Evolutionary conservation across 2,797 vertebrate species (phyloP).

Genomic region (Thunnus albacares): DNA sequence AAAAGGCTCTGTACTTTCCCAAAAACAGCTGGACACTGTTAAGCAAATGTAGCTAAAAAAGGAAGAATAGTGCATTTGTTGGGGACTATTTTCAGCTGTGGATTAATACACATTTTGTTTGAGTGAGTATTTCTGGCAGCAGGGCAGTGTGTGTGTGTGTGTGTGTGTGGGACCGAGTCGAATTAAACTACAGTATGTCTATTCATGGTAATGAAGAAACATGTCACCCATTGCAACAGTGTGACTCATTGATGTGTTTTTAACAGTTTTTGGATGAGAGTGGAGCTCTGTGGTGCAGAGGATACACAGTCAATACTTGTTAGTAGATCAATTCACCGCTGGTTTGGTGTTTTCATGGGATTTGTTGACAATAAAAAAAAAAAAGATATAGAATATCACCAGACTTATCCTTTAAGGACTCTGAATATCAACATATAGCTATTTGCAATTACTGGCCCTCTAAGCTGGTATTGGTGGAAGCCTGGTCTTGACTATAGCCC

Average conservation of each 20-base stretch:
- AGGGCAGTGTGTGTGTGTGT: neutral
- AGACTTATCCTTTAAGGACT: neutral
- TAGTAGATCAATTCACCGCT: neutral
- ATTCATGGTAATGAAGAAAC: neutral
- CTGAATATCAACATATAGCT: slow-evolving; percentile 19
- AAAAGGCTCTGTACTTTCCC: too few species aligned
- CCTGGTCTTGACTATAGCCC: slow-evolving; percentile 35
- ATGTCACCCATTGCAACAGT: neutral
- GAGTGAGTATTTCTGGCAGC: neutral
- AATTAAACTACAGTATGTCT: neutral
- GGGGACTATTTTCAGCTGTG: too few species aligned
- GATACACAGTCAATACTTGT: neutral
- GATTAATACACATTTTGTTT: slow-evolving; percentile 3
- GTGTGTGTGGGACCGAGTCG: neutral
- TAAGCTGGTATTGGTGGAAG: slow-evolving; percentile 8
- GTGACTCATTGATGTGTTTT: slow-evolving; percentile 8
- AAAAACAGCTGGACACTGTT: too few species aligned
- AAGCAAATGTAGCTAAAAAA: too few species aligned
- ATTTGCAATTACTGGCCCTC: slow-evolving; percentile 22
- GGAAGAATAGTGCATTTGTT: too few species aligned
- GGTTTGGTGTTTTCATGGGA: neutral
- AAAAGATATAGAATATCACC: neutral
- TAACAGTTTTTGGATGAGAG: neutral
- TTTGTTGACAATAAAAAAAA: slow-evolving; percentile 20
- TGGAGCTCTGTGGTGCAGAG: slow-evolving; percentile 5